phyloP scores from a whole-genome alignment of 64 coral and sea anemone genomes.

The Montipora sp. region DNA sequence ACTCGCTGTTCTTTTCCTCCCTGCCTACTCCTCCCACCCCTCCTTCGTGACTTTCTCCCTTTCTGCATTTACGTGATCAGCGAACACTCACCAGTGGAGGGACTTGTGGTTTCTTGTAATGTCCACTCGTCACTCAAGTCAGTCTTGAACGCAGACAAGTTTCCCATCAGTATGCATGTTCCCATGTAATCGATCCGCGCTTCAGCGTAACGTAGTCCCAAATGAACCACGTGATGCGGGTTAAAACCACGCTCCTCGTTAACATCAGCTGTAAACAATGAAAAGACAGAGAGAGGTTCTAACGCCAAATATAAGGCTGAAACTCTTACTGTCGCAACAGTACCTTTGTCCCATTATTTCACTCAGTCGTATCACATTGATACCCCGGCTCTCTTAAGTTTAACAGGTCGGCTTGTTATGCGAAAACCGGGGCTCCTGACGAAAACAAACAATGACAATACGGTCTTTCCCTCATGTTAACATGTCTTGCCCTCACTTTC shows the following conservation, averaged over 20 bases:
- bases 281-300: not conserved
- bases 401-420: too few relatives aligned
- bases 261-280: constrained; percentile 61
- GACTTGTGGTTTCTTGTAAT: constrained; percentile 69
- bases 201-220: constrained; percentile 83
- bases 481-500: too few relatives aligned
- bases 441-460: too few relatives aligned
- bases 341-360: not conserved
- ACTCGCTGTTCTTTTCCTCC: not conserved
- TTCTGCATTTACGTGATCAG: not conserved
- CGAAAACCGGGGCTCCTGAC: too few relatives aligned
- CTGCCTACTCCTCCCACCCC: not conserved
- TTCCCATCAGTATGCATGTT: constrained; percentile 98
- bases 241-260: constrained; percentile 88
- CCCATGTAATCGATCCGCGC: constrained; percentile 97
- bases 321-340: not conserved
- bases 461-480: too few relatives aligned
- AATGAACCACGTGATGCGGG: constrained; percentile 69
- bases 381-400: too few relatives aligned
- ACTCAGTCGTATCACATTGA: not conserved
- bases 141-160: constrained; percentile 75
- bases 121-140: constrained; percentile 94
- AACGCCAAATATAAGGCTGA: not conserved
- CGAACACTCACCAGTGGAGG: constrained; percentile 78
- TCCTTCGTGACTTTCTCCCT: not conserved